Evolutionary conservation across 1,140 invertebrate genomes (phyloP).

Genomic region (Babylonia areolata): DNA sequence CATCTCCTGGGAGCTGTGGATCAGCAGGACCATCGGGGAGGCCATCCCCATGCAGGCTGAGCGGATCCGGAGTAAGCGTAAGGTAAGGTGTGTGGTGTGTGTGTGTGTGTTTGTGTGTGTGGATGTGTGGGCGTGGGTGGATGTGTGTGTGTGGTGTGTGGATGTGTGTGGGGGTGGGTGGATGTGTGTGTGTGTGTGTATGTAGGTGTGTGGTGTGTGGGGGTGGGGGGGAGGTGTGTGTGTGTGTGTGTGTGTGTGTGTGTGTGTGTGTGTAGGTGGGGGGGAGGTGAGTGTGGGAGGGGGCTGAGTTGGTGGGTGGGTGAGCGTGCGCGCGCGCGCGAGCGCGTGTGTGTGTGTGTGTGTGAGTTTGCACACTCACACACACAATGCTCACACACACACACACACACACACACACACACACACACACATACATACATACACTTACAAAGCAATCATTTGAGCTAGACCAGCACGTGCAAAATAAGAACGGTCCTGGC

Average conservation of each 20-base stretch:
- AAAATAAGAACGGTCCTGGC: too few species aligned
- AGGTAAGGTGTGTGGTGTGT: slow-evolving; percentile 80
- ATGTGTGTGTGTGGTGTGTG: slow-evolving; percentile 13
- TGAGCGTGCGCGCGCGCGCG: neutral
- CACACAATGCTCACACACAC: too few species aligned
- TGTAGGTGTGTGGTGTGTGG: neutral
- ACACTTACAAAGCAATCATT: too few species aligned
- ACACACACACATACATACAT: too few species aligned
- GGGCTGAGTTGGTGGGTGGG: neutral
- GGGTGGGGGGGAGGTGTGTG: neutral
- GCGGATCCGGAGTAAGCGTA: slow-evolving; percentile 90
- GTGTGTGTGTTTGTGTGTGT: slow-evolving; percentile 9
- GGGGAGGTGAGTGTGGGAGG: neutral
- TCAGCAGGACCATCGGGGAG: slow-evolving; percentile 92
- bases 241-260: neutral
- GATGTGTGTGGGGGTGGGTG: neutral
- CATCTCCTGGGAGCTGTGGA: slow-evolving; percentile 95
- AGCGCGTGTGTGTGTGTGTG: neutral
- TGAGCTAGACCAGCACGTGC: too few species aligned
- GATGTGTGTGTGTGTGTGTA: neutral
- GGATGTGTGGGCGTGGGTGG: neutral
- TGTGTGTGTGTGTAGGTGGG: neutral
- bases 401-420: too few species aligned
- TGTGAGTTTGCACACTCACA: too few species aligned
- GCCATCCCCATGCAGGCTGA: slow-evolving; percentile 83